phyloP scores from a whole-genome alignment of 2,113 vertebrate species.

The Pterocles gutturalis region DNA sequence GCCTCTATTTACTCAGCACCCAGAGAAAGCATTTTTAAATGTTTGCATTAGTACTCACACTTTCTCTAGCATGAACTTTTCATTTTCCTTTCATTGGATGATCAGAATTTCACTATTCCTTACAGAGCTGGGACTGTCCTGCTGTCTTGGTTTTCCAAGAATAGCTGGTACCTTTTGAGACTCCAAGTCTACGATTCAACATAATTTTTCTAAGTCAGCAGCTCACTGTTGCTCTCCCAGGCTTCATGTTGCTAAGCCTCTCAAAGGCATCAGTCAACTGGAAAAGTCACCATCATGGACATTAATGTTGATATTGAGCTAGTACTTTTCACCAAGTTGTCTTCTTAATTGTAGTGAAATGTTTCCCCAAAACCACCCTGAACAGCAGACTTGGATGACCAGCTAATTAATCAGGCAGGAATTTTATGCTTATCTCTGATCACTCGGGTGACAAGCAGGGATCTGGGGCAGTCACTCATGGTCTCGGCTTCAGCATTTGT shows the following conservation, averaged over 20 bases:
- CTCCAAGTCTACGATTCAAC: neutral
- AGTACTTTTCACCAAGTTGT: neutral
- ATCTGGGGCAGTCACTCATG: accelerated
- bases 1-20: neutral
- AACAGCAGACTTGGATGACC: neutral
- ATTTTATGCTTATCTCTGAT: neutral
- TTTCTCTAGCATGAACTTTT: neutral
- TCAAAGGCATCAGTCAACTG: neutral
- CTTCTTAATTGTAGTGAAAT: neutral
- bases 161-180: neutral
- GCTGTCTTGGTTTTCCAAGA: neutral
- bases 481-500: accelerated
- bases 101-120: neutral
- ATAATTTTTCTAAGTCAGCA: neutral
- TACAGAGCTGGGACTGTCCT: neutral
- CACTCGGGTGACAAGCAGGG: neutral
- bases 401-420: too few relatives aligned
- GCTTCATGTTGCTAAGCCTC: neutral
- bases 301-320: neutral
- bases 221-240: neutral
- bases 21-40: neutral
- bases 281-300: neutral
- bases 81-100: neutral
- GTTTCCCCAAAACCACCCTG: neutral
- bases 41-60: neutral